Evolutionary conservation across 2,797 vertebrate species (phyloP).

Genomic region (Urophycis tenuis): DNA sequence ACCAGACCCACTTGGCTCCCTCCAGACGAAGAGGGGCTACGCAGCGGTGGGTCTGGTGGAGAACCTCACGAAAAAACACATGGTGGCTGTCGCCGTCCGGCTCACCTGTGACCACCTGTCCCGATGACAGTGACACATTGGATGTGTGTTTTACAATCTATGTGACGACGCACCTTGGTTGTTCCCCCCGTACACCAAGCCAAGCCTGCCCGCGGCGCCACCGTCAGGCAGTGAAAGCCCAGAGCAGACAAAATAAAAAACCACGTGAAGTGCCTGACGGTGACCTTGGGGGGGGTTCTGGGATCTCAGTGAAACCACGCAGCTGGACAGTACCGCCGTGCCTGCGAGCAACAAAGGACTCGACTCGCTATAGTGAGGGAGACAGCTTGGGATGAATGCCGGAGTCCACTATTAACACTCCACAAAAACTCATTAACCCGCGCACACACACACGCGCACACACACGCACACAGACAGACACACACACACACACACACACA

Average conservation of each 20-base stretch:
- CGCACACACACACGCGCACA: neutral
- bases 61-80: too few species aligned
- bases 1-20: too few species aligned
- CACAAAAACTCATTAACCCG: neutral
- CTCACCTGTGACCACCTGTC: neutral
- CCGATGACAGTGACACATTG: neutral
- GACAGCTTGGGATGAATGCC: neutral
- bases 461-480: neutral
- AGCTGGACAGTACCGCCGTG: neutral
- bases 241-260: neutral
- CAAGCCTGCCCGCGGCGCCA: neutral
- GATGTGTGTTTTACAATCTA: neutral
- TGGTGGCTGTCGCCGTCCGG: too few species aligned
- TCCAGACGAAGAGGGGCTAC: too few species aligned
- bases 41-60: too few species aligned
- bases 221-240: neutral
- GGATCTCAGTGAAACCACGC: conserved; percentile 1
- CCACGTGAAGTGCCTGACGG: neutral
- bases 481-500: too few species aligned
- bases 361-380: neutral
- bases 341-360: neutral
- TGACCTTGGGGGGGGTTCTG: neutral
- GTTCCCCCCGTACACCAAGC: neutral
- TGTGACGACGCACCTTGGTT: neutral
- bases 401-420: conserved; percentile 5